A percentile compares a stretch with the other conserved stretches of the same genome.
These are phyloP conservation scores for Montipora foliosa DNA, from an alignment of 64 coral and sea anemone genomes.

Conservation along the genomic window DNA sequence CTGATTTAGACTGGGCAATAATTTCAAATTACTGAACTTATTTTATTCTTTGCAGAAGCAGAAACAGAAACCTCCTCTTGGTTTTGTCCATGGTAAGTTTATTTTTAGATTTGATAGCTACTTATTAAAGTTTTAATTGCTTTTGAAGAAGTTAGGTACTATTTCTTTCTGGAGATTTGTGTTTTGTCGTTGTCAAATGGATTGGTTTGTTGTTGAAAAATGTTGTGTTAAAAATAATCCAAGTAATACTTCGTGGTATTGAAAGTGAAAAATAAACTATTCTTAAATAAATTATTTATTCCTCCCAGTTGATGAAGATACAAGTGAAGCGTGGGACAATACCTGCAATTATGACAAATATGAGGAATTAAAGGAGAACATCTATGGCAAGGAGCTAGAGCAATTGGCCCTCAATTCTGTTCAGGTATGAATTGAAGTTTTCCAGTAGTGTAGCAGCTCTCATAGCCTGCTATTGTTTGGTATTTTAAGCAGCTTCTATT, in stretches of 20 bases:
- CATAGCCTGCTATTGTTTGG: too few species aligned
- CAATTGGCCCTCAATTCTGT: slow-evolving; percentile 57
- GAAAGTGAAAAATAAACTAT: too few species aligned
- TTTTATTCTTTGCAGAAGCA: slow-evolving; percentile 34
- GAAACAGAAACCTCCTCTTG: slow-evolving; percentile 51
- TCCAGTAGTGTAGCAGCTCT: too few species aligned
- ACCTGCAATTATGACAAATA: slow-evolving; percentile 74
- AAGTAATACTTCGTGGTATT: neutral
- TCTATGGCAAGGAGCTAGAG: slow-evolving; percentile 76
- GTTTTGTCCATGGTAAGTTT: slow-evolving; percentile 65
- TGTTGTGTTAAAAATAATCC: neutral
- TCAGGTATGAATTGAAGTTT: slow-evolving; percentile 39
- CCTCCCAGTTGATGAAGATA: slow-evolving; percentile 85
- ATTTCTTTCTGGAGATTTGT: too few species aligned
- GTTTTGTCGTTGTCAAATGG: too few species aligned
- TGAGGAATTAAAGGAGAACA: slow-evolving; percentile 81
- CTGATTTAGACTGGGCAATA: neutral
- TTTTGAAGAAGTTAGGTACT: too few species aligned
- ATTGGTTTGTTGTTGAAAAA: too few species aligned
- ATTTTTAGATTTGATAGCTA: neutral
- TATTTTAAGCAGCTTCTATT: too few species aligned
- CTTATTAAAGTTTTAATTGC: neutral
- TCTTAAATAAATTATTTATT: neutral
- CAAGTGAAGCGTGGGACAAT: slow-evolving; percentile 84
- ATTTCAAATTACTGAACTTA: neutral